Evolutionary conservation across 1,140 invertebrate species (phyloP).

Genomic region (Brachionus plicatilis): DNA sequence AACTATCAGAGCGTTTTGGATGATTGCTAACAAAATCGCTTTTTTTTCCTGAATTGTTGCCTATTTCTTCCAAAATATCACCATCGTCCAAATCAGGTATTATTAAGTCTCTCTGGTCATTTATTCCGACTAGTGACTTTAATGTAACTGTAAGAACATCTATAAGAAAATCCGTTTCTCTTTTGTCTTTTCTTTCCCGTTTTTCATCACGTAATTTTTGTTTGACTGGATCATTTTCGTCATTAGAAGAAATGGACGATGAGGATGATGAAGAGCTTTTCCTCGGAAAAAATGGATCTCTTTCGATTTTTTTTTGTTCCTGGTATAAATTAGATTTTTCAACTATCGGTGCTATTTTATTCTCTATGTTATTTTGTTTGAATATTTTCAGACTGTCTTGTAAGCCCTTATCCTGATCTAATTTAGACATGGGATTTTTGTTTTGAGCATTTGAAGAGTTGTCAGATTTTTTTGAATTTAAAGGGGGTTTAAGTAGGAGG

Average conservation of each 20-base stretch:
- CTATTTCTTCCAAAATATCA: background rate
- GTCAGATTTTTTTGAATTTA: constrained; percentile 19
- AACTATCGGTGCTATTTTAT: background rate
- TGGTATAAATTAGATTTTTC: background rate
- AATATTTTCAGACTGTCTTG: constrained; percentile 37
- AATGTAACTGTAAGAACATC: background rate
- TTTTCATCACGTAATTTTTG: background rate
- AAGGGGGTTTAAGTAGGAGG: background rate
- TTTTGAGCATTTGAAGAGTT: background rate
- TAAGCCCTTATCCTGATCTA: background rate
- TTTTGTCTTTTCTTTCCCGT: constrained; percentile 25
- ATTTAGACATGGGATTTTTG: background rate
- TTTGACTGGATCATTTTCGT: background rate
- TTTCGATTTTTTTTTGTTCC: constrained; percentile 4
- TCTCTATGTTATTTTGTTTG: background rate
- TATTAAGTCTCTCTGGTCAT: background rate
- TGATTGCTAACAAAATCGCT: background rate
- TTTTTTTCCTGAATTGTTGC: background rate
- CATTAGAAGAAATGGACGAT: background rate
- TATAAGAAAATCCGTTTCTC: constrained; percentile 23
- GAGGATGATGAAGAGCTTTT: constrained; percentile 28
- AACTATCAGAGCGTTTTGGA: background rate
- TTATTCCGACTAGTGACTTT: background rate
- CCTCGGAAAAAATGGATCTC: constrained; percentile 9
- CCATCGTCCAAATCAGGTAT: background rate